Conservation (phyloP, 2,888 invertebrate genomes). For the Drosophila pseudotalamancana region DNA sequence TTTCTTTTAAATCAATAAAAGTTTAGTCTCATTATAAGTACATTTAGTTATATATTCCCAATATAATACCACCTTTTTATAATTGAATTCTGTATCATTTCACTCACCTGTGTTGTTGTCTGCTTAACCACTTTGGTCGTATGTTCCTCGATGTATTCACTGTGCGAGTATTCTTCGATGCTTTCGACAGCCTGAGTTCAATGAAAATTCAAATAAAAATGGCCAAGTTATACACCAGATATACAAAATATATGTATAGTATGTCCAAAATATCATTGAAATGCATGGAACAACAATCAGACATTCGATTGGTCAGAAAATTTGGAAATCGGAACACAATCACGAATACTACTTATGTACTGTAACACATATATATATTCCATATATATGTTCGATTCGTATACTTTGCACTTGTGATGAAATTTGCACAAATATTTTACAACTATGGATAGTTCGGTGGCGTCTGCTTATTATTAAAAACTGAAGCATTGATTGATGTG, state of each 20-base stretch:
- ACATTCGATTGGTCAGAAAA: conserved; percentile 42
- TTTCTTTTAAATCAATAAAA: too few species aligned
- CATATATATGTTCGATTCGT: conserved; percentile 26
- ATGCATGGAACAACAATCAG: conserved; percentile 32
- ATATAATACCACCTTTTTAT: not conserved
- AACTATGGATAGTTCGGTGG: conserved; percentile 31
- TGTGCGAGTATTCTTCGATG: conserved; percentile 81
- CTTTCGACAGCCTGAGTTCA: conserved; percentile 84
- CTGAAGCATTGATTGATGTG: conserved; percentile 61
- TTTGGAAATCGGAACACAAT: conserved; percentile 46
- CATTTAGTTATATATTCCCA: not conserved
- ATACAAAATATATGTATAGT: not conserved
- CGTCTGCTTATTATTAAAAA: conserved; percentile 71
- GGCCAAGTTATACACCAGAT: conserved; percentile 31
- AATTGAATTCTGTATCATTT: not conserved
- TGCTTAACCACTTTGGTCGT: conserved; percentile 82
- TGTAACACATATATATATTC: not conserved
- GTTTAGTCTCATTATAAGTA: too few species aligned
- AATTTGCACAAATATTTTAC: conserved; percentile 50
- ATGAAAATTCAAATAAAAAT: conserved; percentile 66
- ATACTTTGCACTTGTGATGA: conserved; percentile 70
- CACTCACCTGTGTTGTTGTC: conserved; percentile 81
- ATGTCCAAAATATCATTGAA: conserved; percentile 23
- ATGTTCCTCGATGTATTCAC: conserved; percentile 83
- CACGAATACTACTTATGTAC: conserved; percentile 14